A percentile compares a stretch with the other conserved stretches of the same genome.
phyloP scores from a whole-genome alignment of 2,113 vertebrate species.

The Cnemophilus loriae region DNA sequence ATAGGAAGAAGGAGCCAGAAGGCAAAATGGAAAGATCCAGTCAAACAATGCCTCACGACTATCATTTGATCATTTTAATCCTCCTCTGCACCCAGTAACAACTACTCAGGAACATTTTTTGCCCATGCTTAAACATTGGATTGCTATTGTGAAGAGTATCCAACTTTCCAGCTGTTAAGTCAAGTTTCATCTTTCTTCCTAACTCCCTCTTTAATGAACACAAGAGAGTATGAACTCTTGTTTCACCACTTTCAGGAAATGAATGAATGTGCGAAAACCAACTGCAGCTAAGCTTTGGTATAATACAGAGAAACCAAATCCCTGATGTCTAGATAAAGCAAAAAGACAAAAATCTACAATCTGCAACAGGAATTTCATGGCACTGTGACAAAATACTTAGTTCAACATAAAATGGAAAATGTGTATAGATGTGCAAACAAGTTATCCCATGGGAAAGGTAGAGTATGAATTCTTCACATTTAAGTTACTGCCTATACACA shows the following conservation, averaged over 20 bases:
- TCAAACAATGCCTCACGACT: background rate
- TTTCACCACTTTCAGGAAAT: background rate
- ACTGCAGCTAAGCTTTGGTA: background rate
- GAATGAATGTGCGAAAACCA: background rate
- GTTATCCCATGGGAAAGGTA: background rate
- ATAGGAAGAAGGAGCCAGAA: background rate
- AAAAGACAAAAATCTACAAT: background rate
- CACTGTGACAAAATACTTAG: background rate
- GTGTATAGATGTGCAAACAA: background rate
- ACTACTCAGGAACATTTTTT: background rate
- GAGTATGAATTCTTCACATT: background rate
- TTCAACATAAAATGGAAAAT: background rate
- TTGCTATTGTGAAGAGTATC: background rate
- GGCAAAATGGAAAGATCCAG: background rate
- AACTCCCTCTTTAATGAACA: background rate
- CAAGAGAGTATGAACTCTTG: accelerated
- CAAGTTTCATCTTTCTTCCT: background rate
- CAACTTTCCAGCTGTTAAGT: background rate
- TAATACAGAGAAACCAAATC: background rate
- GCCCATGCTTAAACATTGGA: background rate
- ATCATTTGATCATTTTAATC: background rate
- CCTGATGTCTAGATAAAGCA: background rate
- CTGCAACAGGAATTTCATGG: background rate
- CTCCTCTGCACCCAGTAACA: background rate
- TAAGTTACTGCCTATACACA: background rate